These are phyloP conservation scores for Synodontis membranacea DNA, from an alignment of 2,113 vertebrate genomes.

Conservation along the genomic window DNA sequence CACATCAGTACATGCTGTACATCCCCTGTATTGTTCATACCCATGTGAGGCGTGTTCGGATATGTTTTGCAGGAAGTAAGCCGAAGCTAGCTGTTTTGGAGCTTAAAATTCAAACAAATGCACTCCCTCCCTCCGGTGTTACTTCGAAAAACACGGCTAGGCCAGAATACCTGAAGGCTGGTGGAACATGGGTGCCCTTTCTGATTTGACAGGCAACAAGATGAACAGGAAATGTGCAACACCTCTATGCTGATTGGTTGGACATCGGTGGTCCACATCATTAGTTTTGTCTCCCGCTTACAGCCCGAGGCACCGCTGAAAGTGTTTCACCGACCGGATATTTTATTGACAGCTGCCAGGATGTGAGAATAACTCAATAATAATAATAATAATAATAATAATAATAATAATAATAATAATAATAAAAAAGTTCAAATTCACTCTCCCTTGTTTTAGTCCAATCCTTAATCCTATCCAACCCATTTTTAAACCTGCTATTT, in stretches of 20 bases:
- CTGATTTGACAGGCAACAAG: slow-evolving; percentile 25
- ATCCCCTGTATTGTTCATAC: too few species aligned
- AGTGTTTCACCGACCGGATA: neutral
- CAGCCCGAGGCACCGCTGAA: neutral
- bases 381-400: too few species aligned
- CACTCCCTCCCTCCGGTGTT: neutral
- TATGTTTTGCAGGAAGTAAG: neutral
- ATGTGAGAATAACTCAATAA: neutral
- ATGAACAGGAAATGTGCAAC: slow-evolving; percentile 31
- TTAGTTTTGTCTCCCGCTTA: slow-evolving; percentile 2
- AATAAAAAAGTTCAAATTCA: too few species aligned
- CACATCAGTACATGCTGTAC: neutral
- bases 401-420: neutral
- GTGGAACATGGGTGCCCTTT: slow-evolving; percentile 32
- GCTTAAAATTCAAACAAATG: neutral
- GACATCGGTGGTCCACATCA: neutral
- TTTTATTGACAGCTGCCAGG: slow-evolving; percentile 5
- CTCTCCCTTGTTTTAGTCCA: neutral
- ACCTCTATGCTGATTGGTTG: slow-evolving; percentile 20
- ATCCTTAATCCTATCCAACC: too few species aligned
- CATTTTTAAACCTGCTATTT: neutral
- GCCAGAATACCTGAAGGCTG: neutral
- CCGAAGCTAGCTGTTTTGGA: neutral
- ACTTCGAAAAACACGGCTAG: neutral
- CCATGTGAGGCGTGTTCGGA: neutral